Evolutionary conservation across 2,113 vertebrate genomes (phyloP).

Genomic region (Prunella fulvescens): DNA sequence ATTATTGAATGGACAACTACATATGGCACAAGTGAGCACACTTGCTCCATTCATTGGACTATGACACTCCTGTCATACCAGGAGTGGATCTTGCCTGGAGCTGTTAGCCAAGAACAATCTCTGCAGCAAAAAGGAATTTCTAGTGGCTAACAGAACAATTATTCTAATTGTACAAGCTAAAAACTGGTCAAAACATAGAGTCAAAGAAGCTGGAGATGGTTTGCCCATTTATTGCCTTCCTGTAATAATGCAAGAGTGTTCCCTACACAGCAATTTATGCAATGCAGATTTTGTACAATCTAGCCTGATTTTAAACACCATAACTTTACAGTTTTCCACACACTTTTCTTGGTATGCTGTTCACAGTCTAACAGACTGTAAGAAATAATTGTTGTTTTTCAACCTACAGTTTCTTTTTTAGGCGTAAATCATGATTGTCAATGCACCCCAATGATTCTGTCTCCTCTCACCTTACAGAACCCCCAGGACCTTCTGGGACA

Average conservation of each 20-base stretch:
- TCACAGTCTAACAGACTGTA: neutral
- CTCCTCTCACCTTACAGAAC: neutral
- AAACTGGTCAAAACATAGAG: neutral
- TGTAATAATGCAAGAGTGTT: neutral
- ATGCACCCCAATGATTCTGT: neutral
- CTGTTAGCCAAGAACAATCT: neutral
- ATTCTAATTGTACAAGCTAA: neutral
- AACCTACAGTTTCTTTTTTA: neutral
- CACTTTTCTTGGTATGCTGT: neutral
- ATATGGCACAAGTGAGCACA: neutral
- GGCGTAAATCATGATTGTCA: neutral
- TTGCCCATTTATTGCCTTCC: neutral
- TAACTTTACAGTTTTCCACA: neutral
- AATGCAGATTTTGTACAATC: neutral
- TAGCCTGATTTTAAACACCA: neutral
- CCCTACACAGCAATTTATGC: neutral
- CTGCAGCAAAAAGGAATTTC: neutral
- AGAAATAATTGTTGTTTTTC: neutral
- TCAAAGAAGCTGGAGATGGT: neutral
- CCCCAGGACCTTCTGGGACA: neutral
- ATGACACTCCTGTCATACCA: neutral
- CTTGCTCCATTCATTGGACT: neutral
- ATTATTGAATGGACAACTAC: rapidly evolving
- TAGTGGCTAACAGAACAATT: neutral
- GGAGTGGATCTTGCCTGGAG: neutral